Base-by-base conservation (phyloP, 2,888 invertebrate genomes). In the Drosophila nigricruria region DNA sequence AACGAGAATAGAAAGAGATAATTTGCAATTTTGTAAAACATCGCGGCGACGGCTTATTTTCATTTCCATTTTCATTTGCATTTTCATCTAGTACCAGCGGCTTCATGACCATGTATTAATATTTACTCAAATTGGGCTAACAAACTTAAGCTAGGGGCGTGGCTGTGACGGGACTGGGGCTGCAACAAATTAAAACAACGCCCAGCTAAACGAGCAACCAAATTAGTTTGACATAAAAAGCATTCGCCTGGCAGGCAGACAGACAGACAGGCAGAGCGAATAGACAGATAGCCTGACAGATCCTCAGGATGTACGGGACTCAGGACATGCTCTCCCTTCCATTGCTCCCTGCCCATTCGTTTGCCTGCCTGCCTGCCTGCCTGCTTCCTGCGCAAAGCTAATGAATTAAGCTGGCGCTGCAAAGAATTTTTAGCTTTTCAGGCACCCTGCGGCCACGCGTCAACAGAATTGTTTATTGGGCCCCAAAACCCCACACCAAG, bases 141-240 rank as follows among this genome's bases (percentile, higher is more conserved):
- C 88, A 82, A 87, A 88, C 77, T 81, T 89, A 79, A 82, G 88
- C 88, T 64, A 1, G 67, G 59, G 72, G 84, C 56, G 68, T 45
- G 38, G 52, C 36, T 9, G 5, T 25, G 10, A 5, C 23, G 9
- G 20, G n/a, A 16, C 27, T 42, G 16, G 18, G 20, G 20, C 62
- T 67, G 70, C 64, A 59, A 60, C 88, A 82, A 89, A 84, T 87
- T 84, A 85, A 89, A 85, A 77, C 89, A 88, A 78, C 89, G 82
- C 88, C 18, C 88, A 84, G 77, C 82, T 63, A 70, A 86, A 80
- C 86, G 82, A 82, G 82, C 88, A 85, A 74, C 79, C 77, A 88
- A 89, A 89, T 87, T 85, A 89, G 85, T 87, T 87, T 81, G 84
- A 81, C 87, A 88, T 88, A 73, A 88, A 88, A 89, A 80, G 78